phyloP scores from a whole-genome alignment of 2,888 invertebrate species.

The Caenorhabditis sulstoni region DNA sequence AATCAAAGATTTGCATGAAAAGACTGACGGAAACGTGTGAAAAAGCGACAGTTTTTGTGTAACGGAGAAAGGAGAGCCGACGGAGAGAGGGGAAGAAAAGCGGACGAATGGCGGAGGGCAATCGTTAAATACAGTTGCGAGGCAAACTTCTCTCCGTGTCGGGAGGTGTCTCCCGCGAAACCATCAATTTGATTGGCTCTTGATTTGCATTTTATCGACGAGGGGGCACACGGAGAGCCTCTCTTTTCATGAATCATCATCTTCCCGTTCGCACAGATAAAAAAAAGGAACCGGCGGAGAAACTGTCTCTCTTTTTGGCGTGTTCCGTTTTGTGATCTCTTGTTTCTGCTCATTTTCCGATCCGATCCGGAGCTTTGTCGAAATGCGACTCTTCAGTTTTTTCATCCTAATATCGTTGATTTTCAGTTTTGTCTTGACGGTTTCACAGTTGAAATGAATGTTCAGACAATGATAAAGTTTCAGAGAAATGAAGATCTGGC shows the following conservation, averaged over 20 bases:
- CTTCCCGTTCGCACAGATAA: too few relatives aligned
- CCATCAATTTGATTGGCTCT: too few relatives aligned
- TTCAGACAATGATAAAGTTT: neutral
- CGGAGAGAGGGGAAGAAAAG: neutral
- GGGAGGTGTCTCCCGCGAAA: too few relatives aligned
- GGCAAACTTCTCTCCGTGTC: too few relatives aligned
- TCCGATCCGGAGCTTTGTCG: too few relatives aligned
- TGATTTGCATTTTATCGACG: too few relatives aligned
- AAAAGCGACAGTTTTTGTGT: neutral
- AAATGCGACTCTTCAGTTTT: slow-evolving; percentile 28
- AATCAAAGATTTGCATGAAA: neutral
- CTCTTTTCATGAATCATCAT: too few relatives aligned
- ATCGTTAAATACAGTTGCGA: slow-evolving; percentile 29
- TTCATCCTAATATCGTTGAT: slow-evolving; percentile 30
- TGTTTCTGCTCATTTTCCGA: too few relatives aligned
- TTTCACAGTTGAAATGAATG: neutral
- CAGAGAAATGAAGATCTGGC: slow-evolving; percentile 40
- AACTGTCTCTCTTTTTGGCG: too few relatives aligned
- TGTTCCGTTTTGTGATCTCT: too few relatives aligned
- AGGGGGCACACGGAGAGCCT: too few relatives aligned
- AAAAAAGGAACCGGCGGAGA: too few relatives aligned
- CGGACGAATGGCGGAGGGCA: neutral
- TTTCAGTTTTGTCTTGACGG: neutral
- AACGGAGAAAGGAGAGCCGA: neutral
- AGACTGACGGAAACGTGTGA: slow-evolving; percentile 16